These are phyloP conservation scores for Agrilus mali DNA, from an alignment of 2,888 invertebrate genomes.

Conservation along the genomic window DNA sequence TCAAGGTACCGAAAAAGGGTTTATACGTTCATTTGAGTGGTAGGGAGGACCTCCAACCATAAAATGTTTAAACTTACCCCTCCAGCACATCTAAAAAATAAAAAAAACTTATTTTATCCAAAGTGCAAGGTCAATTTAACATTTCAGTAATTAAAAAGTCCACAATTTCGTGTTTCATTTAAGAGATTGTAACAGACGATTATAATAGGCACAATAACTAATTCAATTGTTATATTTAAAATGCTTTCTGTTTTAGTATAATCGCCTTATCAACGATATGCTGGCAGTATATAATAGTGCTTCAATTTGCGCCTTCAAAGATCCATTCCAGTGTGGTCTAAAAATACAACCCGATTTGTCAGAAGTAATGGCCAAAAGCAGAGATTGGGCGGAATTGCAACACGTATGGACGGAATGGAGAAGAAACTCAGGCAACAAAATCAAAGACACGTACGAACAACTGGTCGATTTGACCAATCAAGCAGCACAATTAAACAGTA, in stretches of 20 bases:
- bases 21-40: too few relatives aligned
- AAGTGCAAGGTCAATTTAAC: too few relatives aligned
- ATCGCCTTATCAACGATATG: slow-evolving; percentile 80
- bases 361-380: slow-evolving; percentile 63
- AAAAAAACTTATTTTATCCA: too few relatives aligned
- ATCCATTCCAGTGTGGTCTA: slow-evolving; percentile 70
- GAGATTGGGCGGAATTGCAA: slow-evolving; percentile 81
- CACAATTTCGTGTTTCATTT: too few relatives aligned
- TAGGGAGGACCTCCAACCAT: too few relatives aligned
- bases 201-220: too few relatives aligned
- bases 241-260: slow-evolving; percentile 47
- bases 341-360: slow-evolving; percentile 68
- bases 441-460: slow-evolving; percentile 70
- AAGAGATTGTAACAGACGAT: too few relatives aligned
- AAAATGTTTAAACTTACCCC: too few relatives aligned
- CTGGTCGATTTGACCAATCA: slow-evolving; percentile 68
- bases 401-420: slow-evolving; percentile 87
- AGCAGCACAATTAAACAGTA: slow-evolving; percentile 69
- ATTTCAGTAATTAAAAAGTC: too few relatives aligned
- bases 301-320: slow-evolving; percentile 72
- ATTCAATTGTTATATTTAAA: too few relatives aligned
- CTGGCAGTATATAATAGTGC: slow-evolving; percentile 75
- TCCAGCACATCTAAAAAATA: too few relatives aligned
- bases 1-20: too few relatives aligned
- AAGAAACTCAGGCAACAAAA: slow-evolving; percentile 66